A percentile compares a stretch with the other conserved stretches of the same genome.
Evolutionary conservation across 2,113 vertebrate species (phyloP).

Genomic region (Tympanuchus pallidicinctus): DNA sequence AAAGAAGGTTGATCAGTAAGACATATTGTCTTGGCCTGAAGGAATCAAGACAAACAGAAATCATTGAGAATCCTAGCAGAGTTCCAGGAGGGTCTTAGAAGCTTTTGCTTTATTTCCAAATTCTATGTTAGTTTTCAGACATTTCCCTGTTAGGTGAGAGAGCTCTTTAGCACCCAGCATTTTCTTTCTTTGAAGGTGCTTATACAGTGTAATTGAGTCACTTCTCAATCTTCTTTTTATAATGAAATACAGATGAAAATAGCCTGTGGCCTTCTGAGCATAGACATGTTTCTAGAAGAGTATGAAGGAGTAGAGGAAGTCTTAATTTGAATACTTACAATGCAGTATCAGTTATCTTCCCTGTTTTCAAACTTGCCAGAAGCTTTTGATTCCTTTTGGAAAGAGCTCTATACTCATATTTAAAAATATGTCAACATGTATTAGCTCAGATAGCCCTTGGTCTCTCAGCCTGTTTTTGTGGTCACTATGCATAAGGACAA

Average conservation of each 20-base stretch:
- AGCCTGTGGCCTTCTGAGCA: constrained; percentile 16
- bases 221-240: constrained; percentile 34
- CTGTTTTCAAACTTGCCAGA: constrained; percentile 4
- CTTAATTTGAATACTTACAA: constrained; percentile 38
- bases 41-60: neutral
- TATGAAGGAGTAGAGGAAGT: constrained; percentile 16
- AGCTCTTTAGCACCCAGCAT: neutral
- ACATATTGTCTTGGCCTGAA: neutral
- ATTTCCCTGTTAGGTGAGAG: neutral
- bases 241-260: constrained; percentile 42
- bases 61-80: neutral
- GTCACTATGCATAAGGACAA: neutral
- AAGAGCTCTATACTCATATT: neutral
- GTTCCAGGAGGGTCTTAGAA: neutral
- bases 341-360: neutral
- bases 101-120: neutral
- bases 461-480: neutral
- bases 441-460: neutral
- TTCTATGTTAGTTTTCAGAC: neutral
- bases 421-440: neutral
- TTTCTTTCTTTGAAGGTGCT: constrained; percentile 32
- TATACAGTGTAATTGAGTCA: constrained; percentile 34
- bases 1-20: neutral
- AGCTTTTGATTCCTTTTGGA: constrained; percentile 26
- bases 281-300: constrained; percentile 33